Conservation (phyloP, 2,797 vertebrate species). For the Microchirus variegatus region DNA sequence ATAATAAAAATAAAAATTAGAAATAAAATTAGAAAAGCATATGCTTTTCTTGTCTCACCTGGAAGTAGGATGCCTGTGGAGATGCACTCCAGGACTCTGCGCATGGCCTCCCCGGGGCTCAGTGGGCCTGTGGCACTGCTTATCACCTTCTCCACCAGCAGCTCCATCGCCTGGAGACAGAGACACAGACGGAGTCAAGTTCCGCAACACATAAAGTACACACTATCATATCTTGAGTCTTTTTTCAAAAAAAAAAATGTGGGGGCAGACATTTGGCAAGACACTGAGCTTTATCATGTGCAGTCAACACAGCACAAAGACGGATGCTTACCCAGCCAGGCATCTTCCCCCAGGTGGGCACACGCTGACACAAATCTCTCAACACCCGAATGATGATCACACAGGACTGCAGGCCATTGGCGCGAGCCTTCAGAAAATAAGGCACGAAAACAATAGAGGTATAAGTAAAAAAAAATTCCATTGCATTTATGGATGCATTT, state of each 20-base stretch:
- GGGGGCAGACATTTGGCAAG: too few relatives aligned
- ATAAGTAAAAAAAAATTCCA: background rate
- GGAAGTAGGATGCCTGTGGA: conserved; percentile 78
- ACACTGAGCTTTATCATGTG: too few relatives aligned
- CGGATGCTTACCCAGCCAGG: conserved; percentile 82
- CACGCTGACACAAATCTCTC: conserved; percentile 84
- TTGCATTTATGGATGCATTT: too few relatives aligned
- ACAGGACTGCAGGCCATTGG: conserved; percentile 87
- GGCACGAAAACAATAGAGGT: background rate
- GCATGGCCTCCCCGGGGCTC: conserved; percentile 81
- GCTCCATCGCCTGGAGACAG: conserved; percentile 78
- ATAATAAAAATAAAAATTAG: too few relatives aligned
- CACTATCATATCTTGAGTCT: too few relatives aligned
- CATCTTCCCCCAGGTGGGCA: conserved; percentile 87
- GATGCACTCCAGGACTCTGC: conserved; percentile 82
- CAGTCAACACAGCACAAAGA: background rate
- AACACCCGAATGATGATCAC: conserved; percentile 87
- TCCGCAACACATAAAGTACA: too few relatives aligned
- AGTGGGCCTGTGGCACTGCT: conserved; percentile 78
- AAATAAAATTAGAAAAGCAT: too few relatives aligned
- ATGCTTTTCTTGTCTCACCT: conserved; percentile 77
- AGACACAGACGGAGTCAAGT: background rate
- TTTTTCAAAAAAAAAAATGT: too few relatives aligned
- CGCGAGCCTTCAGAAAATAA: conserved; percentile 78
- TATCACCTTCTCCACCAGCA: conserved; percentile 83